Percentiles rank a stretch among this genome's conserved stretches.
phyloP scores from a whole-genome alignment of 2,888 invertebrate genomes.

The Therioaphis trifolii region DNA sequence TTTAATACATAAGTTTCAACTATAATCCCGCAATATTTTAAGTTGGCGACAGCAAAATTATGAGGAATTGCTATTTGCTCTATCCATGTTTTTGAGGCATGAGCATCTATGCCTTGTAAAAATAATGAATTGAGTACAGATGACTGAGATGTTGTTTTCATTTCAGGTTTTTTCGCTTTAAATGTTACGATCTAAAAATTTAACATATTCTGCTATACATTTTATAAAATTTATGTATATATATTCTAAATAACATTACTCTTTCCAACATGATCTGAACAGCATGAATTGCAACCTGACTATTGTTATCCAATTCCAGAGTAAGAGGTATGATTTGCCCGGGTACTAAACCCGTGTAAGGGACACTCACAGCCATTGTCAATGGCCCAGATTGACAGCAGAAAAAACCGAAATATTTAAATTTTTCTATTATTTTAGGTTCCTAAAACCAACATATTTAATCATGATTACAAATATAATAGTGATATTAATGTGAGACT shows the following conservation, averaged over 20 bases:
- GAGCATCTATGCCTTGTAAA: no score
- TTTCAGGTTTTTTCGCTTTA: no score
- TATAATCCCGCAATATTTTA: no score
- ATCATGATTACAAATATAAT: not conserved
- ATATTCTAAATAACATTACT: constrained; percentile 69
- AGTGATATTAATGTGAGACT: not conserved
- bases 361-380: constrained; percentile 76
- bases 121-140: no score
- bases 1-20: no score
- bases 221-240: no score
- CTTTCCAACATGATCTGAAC: constrained; percentile 77
- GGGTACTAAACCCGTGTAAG: constrained; percentile 80
- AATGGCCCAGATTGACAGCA: constrained; percentile 82
- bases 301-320: constrained; percentile 80
- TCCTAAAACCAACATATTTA: constrained; percentile 70
- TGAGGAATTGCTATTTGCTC: no score
- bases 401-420: constrained; percentile 82
- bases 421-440: constrained; percentile 76
- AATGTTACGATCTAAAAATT: no score
- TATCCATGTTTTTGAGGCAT: no score
- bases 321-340: constrained; percentile 80
- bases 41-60: no score
- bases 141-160: no score
- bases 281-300: constrained; percentile 76
- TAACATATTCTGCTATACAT: no score